Evolutionary conservation across 2,797 vertebrate genomes (phyloP), one percentile per base, ranked within the genome.

Genomic region (Picus viridis): DNA sequence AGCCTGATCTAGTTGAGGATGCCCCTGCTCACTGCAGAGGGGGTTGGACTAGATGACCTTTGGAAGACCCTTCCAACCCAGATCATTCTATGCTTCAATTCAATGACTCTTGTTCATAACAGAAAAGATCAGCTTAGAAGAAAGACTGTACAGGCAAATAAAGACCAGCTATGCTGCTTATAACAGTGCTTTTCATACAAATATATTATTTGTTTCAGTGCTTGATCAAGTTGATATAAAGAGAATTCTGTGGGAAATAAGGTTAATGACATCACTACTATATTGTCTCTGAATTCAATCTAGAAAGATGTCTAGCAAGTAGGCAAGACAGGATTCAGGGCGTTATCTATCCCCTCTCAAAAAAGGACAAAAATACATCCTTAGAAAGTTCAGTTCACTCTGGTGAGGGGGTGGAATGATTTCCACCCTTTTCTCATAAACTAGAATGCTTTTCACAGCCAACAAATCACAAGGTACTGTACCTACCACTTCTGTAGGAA

Each of bases 341-440:
- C 69, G 67, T 92, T 95, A 91, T 81, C 91, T 81, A 77, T 79
- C 72, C 77, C 16, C n/a, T 93, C 90, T 94, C 56, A 80, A 75
- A 93, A 88, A 89, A 20, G 71, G 65, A 83, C 68, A 91, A 87
- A 90, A 67, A 71, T 67, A 78, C 29, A 93, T 96, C 88, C 85
- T 93, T 97, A 92, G 94, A 94, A 96, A 95, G 95, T 96, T 96
- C 91, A 82, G 63, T 92, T 95, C 54, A 58, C 79, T 94, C 68
- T 83, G 47, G 51, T 89, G 72, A 92, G 91, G 96, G 83, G 64
- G 80, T 83, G 95, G 93, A 96, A 93, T 89, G 77, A 89, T 92
- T 97, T 97, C 84, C 88, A 93, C 72, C 90, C 69, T 73, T 88
- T 96, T 95, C 88, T 93, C 96, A 93, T 93, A 93, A 91, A 61